Evolutionary conservation across 37 sponge, comb jelly and placozoan species (phyloP).

Genomic region (Chondrilla cf. caribensis): DNA sequence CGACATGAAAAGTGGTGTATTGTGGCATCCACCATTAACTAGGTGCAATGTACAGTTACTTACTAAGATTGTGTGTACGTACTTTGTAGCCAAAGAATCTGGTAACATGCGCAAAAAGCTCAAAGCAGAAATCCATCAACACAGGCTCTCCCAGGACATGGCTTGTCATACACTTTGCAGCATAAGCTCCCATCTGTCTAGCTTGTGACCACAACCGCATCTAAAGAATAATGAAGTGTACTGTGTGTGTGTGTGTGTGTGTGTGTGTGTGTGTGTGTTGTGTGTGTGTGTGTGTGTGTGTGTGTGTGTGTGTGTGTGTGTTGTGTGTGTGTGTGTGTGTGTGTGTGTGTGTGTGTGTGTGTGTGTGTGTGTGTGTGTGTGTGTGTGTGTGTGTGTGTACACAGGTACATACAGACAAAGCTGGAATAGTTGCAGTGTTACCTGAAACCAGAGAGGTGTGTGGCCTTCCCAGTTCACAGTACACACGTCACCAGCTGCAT

Average conservation of each 20-base stretch:
- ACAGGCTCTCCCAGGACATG: conserved; percentile 65
- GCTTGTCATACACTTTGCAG: conserved; percentile 81
- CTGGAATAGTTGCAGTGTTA: not conserved
- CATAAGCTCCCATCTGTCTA: conserved; percentile 93
- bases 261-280: too few species aligned
- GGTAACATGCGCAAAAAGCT: conserved; percentile 96
- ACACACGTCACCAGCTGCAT: conserved; percentile 98
- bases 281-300: too few species aligned
- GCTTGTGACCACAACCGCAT: conserved; percentile 99
- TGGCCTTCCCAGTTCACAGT: conserved; percentile 58
- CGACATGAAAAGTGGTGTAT: too few species aligned
- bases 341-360: too few species aligned
- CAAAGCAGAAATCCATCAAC: conserved; percentile 92
- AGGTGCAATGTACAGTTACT: too few species aligned
- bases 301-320: too few species aligned
- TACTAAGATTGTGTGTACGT: not conserved
- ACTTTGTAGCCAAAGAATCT: conserved; percentile 96
- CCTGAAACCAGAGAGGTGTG: conserved; percentile 80
- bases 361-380: too few species aligned
- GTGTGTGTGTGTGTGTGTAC: too few species aligned
- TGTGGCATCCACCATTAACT: too few species aligned
- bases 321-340: too few species aligned
- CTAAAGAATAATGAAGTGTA: conserved; percentile 26
- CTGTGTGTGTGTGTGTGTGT: not conserved
- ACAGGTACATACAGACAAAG: too few species aligned